phyloP scores from a whole-genome alignment of 1,140 invertebrate genomes.

The Spodoptera litura region DNA sequence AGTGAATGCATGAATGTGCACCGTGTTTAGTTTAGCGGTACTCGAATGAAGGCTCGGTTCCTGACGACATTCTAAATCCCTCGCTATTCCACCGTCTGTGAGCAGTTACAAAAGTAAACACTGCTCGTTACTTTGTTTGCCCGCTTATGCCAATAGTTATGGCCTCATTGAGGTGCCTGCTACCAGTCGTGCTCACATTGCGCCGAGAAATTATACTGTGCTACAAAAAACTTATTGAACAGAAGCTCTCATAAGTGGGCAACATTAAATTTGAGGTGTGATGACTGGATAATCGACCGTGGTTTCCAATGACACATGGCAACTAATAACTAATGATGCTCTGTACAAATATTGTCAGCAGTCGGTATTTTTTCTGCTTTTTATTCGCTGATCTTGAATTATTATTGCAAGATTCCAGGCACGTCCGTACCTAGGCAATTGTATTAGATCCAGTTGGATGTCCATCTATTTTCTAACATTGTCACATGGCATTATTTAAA shows the following conservation, averaged over 20 bases:
- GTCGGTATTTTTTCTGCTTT: conserved; percentile 52
- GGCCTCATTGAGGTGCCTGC: conserved; percentile 67
- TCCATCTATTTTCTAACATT: conserved; percentile 57
- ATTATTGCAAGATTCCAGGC: conserved; percentile 44
- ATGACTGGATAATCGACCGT: conserved; percentile 58
- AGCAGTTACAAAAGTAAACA: conserved; percentile 70
- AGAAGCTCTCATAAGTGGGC: conserved; percentile 53
- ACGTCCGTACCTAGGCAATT: conserved; percentile 51
- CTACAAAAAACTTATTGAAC: conserved; percentile 54
- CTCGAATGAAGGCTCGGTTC: conserved; percentile 57
- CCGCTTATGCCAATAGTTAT: conserved; percentile 63
- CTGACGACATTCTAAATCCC: conserved; percentile 54
- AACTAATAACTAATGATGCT: conserved; percentile 61
- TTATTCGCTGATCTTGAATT: conserved; percentile 49
- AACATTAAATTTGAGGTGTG: conserved; percentile 45
- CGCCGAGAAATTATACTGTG: conserved; percentile 48
- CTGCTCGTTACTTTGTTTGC: conserved; percentile 65
- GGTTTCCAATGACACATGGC: conserved; percentile 54
- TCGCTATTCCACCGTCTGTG: conserved; percentile 59
- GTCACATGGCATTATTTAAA: conserved; percentile 62
- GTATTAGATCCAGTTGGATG: conserved; percentile 61
- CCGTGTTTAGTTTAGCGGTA: conserved; percentile 55
- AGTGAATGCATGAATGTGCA: conserved; percentile 31
- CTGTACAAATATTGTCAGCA: conserved; percentile 59
- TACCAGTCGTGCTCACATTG: conserved; percentile 51